A percentile compares a stretch with the other conserved stretches of the same genome.
Conservation (phyloP, 2,888 invertebrate genomes). For the Calliphora vomitoria region DNA sequence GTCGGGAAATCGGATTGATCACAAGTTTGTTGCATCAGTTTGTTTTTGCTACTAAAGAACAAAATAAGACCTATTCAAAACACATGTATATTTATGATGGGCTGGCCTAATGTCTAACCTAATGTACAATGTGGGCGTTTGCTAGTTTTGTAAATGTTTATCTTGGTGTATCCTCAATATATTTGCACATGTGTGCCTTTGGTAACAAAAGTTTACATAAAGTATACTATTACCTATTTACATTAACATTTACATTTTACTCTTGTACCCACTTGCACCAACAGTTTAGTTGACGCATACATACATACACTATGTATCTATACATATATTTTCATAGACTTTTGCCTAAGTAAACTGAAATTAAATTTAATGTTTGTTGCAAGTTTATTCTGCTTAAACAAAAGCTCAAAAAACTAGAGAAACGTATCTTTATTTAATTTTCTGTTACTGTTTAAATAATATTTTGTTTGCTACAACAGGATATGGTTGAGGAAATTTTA, state of each 20-base stretch:
- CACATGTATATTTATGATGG: no score
- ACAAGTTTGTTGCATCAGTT: not conserved
- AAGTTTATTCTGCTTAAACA: constrained; percentile 36
- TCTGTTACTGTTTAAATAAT: not conserved
- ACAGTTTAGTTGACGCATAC: no score
- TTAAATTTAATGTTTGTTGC: constrained; percentile 62
- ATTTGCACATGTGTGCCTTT: constrained; percentile 53
- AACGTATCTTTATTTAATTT: not conserved
- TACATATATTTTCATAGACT: constrained; percentile 42
- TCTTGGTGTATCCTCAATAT: constrained; percentile 53
- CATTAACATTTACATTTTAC: constrained; percentile 16
- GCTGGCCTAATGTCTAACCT: no score
- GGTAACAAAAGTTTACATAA: constrained; percentile 32
- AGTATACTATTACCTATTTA: constrained; percentile 47
- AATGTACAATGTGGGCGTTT: constrained; percentile 55
- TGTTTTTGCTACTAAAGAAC: not conserved
- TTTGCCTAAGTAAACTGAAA: constrained; percentile 54
- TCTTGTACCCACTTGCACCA: not conserved
- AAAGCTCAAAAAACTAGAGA: not conserved
- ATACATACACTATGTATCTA: no score
- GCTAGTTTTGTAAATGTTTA: constrained; percentile 66
- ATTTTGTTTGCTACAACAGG: constrained; percentile 28
- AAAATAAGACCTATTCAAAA: no score
- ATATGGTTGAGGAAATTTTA: constrained; percentile 19
- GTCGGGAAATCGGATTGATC: no score